These are phyloP conservation scores for Papilio elwesi DNA, from an alignment of 2,888 invertebrate species.

Conservation along the genomic window DNA sequence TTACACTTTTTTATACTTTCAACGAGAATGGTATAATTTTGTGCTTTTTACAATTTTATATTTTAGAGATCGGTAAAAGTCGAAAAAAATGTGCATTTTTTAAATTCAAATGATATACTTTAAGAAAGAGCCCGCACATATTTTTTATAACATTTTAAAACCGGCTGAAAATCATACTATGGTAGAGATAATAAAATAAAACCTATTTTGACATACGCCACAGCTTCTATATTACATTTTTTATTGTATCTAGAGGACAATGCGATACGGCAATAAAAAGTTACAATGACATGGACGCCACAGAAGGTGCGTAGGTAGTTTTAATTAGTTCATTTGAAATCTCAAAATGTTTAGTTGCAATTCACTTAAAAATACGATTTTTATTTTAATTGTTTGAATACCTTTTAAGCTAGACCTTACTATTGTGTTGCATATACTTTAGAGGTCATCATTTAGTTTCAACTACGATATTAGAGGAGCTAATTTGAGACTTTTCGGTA, in stretches of 20 bases:
- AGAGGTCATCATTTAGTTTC: neutral
- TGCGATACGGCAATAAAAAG: too few species aligned
- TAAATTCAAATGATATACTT: too few species aligned
- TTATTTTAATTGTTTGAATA: neutral
- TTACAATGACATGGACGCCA: neutral
- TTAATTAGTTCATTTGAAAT: neutral
- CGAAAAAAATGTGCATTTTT: neutral
- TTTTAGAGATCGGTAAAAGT: too few species aligned
- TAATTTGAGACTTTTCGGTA: neutral
- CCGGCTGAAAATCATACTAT: too few species aligned
- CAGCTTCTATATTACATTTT: too few species aligned
- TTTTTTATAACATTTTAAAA: too few species aligned
- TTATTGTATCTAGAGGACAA: too few species aligned
- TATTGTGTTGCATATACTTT: neutral
- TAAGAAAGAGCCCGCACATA: too few species aligned
- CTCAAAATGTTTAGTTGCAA: neutral
- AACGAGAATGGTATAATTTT: neutral
- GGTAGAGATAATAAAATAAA: too few species aligned
- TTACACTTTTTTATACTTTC: too few species aligned
- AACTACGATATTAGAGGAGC: neutral
- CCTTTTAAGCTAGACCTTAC: neutral
- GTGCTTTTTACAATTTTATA: too few species aligned
- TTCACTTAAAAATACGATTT: neutral
- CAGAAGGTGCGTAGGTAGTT: neutral
- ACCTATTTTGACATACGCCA: too few species aligned